phyloP scores from a whole-genome alignment of 1,140 invertebrate species.

The Brachionus asplanchnoidis region DNA sequence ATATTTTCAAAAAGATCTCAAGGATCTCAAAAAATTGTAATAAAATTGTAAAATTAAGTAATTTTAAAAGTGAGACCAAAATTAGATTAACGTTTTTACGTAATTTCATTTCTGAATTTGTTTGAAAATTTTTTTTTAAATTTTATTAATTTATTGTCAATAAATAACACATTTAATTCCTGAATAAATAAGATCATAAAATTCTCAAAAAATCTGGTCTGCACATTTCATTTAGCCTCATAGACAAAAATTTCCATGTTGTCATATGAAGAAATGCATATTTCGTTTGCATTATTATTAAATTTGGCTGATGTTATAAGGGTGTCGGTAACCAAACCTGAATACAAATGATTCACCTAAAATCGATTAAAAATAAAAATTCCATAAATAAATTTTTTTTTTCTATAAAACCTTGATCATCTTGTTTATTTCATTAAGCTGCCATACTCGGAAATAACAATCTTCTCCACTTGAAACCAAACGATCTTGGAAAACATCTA shows the following conservation, averaged over 20 bases:
- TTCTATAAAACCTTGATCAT: background rate
- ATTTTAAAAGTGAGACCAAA: too few species aligned
- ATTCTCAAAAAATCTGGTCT: background rate
- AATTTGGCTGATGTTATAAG: background rate
- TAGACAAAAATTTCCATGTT: background rate
- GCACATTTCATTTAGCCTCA: background rate
- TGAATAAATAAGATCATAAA: background rate
- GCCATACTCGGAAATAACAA: constrained; percentile 22
- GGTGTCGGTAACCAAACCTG: background rate
- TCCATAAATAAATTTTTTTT: background rate
- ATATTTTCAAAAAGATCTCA: too few species aligned
- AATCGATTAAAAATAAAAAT: background rate
- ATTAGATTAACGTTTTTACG: too few species aligned
- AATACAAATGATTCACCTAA: constrained; percentile 7
- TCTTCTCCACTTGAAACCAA: constrained; percentile 18
- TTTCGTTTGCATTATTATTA: background rate
- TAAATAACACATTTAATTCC: background rate
- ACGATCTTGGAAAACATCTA: constrained; percentile 8
- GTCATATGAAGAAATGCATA: background rate
- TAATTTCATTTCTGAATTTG: too few species aligned
- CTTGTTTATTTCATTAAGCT: background rate
- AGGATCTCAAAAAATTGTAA: too few species aligned
- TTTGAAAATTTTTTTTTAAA: too few species aligned
- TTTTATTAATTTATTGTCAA: too few species aligned
- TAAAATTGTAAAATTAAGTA: too few species aligned